Evolutionary conservation across 2,113 vertebrate genomes (phyloP), one percentile per base, ranked within the genome.

Genomic region (Erinaceus europaeus): DNA sequence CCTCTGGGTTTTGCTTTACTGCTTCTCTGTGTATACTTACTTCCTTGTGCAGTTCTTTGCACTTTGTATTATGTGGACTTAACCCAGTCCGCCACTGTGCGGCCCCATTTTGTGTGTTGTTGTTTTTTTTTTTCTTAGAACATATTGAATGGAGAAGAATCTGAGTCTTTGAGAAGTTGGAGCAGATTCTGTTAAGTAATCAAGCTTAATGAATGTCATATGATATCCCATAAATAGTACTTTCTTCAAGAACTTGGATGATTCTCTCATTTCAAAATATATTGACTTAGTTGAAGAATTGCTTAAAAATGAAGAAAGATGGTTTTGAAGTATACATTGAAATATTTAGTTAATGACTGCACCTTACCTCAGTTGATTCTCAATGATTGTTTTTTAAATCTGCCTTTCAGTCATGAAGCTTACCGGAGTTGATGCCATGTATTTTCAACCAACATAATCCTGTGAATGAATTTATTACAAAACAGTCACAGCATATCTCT

Each of bases 141-240:
- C n/a, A n/a, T n/a, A n/a, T 25, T 44, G 84, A 86, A 73, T 77
- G 59, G 46, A 61, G 86, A 57, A 52, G 50, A 55, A 53, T 79
- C 38, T 52, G 27, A 32, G 32, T 6, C 42, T 71, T 80, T 73
- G 71, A 15, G 25, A 73, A 4, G 2, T 34, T 1, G 1, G 21
- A n/a, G 25, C 6, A 9, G 9, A 1, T 34, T 52, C 36, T 61
- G 42, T 75, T 72, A 71, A 57, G n/a, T 40, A 34, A 42, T n/a
- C 18, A 46, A 61, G 15, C 21, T 84, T 77, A 59, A 42, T 67
- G 25, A 34, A 40, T 72, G 6, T 34, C 61, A 34, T 48, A 61
- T 65, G 36, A n/a, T 71, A 29, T 42, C 55, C 29, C 15, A 57
- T 59, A 90, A 57, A 14, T 4, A 18, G 9, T 34, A 23, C 20